Percentiles rank a stretch among this genome's conserved stretches.
phyloP scores from a whole-genome alignment of 1,140 invertebrate genomes.

The Aporrectodea caliginosa region DNA sequence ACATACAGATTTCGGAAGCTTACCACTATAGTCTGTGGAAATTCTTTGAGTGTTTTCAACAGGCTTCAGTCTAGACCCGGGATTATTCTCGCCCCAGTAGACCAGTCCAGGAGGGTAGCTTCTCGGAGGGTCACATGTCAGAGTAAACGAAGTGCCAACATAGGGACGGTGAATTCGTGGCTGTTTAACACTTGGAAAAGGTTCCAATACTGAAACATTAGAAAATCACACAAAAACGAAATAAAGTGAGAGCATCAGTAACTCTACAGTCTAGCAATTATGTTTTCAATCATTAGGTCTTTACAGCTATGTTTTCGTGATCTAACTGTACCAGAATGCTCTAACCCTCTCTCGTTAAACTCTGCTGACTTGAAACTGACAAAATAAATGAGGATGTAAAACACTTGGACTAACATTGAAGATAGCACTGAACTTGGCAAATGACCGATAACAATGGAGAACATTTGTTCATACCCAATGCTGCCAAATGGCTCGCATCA shows the following conservation, averaged over 20 bases:
- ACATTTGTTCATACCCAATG: too few species aligned
- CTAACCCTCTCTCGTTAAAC: background rate
- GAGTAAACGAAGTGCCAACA: conserved; percentile 36
- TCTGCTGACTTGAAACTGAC: too few species aligned
- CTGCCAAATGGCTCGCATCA: too few species aligned
- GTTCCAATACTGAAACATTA: background rate
- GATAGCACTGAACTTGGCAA: too few species aligned
- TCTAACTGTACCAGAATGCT: background rate
- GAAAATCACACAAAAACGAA: background rate
- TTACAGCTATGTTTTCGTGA: background rate
- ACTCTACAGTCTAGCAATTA: background rate
- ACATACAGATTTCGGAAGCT: background rate
- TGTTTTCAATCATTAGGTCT: too few species aligned
- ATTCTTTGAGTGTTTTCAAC: conserved; percentile 36
- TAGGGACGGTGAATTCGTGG: conserved; percentile 6
- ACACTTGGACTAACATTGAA: background rate
- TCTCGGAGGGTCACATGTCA: conserved; percentile 44
- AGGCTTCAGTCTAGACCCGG: conserved; percentile 5
- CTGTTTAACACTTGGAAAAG: conserved; percentile 13
- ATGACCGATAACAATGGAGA: too few species aligned
- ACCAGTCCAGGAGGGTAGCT: conserved; percentile 44
- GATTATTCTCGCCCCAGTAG: conserved; percentile 38
- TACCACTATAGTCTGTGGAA: background rate
- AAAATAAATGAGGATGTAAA: background rate
- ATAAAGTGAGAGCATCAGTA: background rate